phyloP scores from a whole-genome alignment of 2,797 vertebrate genomes.

The Enteromius viviparus region DNA sequence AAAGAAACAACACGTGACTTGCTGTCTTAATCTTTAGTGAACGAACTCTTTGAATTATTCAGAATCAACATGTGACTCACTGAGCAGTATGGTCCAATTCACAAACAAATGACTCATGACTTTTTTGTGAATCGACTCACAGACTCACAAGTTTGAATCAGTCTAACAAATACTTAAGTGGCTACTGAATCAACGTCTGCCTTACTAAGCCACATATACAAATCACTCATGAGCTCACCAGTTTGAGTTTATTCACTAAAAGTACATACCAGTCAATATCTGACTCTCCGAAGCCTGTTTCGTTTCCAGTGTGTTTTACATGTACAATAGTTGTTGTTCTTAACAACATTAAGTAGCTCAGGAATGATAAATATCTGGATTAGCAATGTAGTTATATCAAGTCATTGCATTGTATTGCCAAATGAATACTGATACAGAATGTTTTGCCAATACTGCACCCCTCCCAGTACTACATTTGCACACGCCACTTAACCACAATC shows the following conservation, averaged over 20 bases:
- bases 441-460: background rate
- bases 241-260: background rate
- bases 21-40: too few relatives aligned
- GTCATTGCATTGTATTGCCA: background rate
- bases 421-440: background rate
- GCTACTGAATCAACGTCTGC: background rate
- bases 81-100: background rate
- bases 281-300: background rate
- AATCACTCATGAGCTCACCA: background rate
- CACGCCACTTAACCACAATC: slow-evolving; percentile 20
- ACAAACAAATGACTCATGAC: background rate
- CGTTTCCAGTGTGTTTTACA: background rate
- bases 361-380: background rate
- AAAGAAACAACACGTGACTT: too few relatives aligned
- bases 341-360: background rate
- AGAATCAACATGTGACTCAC: background rate
- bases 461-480: slow-evolving; percentile 14
- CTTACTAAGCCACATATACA: background rate
- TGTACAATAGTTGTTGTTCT: background rate
- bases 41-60: too few relatives aligned
- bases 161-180: background rate
- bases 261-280: too few relatives aligned
- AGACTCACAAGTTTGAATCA: background rate
- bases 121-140: background rate
- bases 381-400: background rate